Evolutionary conservation across 2,797 vertebrate genomes (phyloP).

Genomic region (Balearica regulorum): DNA sequence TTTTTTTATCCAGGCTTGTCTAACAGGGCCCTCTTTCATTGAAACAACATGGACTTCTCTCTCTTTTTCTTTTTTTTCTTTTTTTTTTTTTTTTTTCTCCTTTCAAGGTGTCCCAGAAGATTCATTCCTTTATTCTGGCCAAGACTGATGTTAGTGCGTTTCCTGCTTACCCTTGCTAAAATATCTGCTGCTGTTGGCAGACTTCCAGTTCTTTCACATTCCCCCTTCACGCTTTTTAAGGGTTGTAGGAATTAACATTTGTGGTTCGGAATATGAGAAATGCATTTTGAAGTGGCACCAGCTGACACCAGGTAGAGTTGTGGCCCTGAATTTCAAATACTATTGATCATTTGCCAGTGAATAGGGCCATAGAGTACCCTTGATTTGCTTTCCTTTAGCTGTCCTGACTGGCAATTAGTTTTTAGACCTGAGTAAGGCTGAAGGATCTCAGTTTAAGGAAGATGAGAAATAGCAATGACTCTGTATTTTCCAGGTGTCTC

Average conservation of each 20-base stretch:
- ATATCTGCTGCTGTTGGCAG: slow-evolving; percentile 16
- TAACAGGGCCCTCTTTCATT: neutral
- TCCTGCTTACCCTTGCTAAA: slow-evolving; percentile 35
- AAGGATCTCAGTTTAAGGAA: neutral
- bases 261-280: slow-evolving; percentile 8
- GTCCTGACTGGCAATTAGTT: neutral
- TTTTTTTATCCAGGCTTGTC: neutral
- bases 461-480: neutral
- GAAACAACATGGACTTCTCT: neutral
- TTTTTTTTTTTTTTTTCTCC: neutral
- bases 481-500: neutral
- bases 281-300: neutral
- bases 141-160: neutral
- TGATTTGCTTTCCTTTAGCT: neutral
- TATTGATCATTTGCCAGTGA: neutral
- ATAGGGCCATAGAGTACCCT: neutral
- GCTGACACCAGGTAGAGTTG: neutral
- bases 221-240: neutral
- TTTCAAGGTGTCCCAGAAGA: slow-evolving; percentile 24
- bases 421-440: neutral
- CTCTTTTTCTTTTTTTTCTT: too few species aligned
- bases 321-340: slow-evolving; percentile 32
- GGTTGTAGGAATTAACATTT: slow-evolving; percentile 28
- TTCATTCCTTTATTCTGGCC: neutral
- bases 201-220: slow-evolving; percentile 24